These are phyloP conservation scores for Amphipoea lucens DNA, from an alignment of 2,888 invertebrate genomes.

Conservation along the genomic window DNA sequence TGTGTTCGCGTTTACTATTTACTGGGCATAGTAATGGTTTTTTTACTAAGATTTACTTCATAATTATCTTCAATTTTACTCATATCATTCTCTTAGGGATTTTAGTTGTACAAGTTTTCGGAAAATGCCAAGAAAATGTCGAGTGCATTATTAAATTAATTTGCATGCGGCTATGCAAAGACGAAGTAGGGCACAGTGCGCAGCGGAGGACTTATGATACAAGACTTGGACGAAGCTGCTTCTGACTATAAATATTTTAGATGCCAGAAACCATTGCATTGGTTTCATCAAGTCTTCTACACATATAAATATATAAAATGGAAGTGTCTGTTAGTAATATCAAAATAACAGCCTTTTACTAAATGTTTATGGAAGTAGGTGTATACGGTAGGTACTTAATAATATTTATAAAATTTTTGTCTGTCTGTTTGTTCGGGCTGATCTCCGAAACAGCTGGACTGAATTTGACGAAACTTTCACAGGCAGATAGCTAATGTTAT, in stretches of 20 bases:
- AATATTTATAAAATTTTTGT: too few species aligned
- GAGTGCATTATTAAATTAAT: slow-evolving; percentile 44
- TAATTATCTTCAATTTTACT: background rate
- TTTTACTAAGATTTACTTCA: background rate
- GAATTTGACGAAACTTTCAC: background rate
- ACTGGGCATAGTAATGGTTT: too few species aligned
- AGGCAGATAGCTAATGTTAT: background rate
- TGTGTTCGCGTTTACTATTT: background rate
- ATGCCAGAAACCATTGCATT: background rate
- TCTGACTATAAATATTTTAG: slow-evolving; percentile 4
- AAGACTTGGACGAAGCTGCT: background rate
- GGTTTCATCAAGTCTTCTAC: background rate
- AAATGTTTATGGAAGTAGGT: too few species aligned
- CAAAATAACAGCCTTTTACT: too few species aligned
- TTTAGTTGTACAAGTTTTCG: slow-evolving; percentile 10
- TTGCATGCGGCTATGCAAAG: slow-evolving; percentile 12
- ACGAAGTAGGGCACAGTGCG: slow-evolving; percentile 4
- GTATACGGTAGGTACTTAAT: too few species aligned
- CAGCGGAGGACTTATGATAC: slow-evolving; percentile 2
- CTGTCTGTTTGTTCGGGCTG: too few species aligned
- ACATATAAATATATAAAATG: too few species aligned
- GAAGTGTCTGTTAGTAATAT: too few species aligned
- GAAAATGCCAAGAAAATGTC: slow-evolving; percentile 19
- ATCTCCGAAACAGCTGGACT: background rate
- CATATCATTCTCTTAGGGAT: slow-evolving; percentile 24